phyloP scores from a whole-genome alignment of 2,888 invertebrate species.

The Andrena dorsata region DNA sequence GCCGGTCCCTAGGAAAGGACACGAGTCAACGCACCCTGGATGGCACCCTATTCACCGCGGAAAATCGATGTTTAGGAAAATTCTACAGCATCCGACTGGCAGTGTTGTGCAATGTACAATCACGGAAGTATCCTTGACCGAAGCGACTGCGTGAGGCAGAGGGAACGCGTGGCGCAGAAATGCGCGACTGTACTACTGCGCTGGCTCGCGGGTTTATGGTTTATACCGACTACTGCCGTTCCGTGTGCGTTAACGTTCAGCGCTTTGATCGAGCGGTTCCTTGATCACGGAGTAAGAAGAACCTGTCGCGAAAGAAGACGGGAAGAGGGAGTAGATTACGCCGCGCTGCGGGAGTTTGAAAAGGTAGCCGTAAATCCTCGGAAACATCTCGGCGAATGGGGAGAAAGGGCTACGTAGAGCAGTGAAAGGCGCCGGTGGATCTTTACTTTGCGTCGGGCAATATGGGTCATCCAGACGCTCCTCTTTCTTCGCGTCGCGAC shows the following conservation, averaged over 20 bases:
- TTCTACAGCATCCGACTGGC: not conserved
- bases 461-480: slow-evolving; percentile 59
- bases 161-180: no score
- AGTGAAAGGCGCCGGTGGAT: not conserved
- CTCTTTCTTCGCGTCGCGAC: slow-evolving; percentile 30
- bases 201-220: no score
- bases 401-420: not conserved
- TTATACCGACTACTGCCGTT: no score
- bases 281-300: not conserved
- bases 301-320: no score
- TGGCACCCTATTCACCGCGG: not conserved
- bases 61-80: slow-evolving; percentile 18
- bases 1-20: not conserved
- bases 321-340: no score
- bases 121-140: no score
- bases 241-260: no score
- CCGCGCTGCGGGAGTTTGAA: not conserved
- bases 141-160: no score
- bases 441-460: slow-evolving; percentile 22
- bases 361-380: slow-evolving; percentile 70
- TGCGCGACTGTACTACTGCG: no score
- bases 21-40: slow-evolving; percentile 11
- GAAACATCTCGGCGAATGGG: slow-evolving; percentile 35
- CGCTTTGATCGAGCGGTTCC: not conserved
- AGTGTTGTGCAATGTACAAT: no score